These are phyloP conservation scores for Samia ricini DNA, from an alignment of 1,140 invertebrate genomes.

Conservation along the genomic window DNA sequence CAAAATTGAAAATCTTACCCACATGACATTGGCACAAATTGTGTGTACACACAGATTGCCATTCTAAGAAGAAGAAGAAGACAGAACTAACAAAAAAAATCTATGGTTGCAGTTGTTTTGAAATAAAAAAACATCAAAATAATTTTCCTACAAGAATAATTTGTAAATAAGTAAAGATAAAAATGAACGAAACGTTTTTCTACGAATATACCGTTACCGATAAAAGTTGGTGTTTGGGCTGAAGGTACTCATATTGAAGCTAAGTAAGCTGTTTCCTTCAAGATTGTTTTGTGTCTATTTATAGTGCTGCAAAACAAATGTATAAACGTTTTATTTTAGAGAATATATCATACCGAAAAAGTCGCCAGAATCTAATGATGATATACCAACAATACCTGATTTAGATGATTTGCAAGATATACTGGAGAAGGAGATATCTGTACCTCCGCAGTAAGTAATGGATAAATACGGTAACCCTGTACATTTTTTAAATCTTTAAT, in stretches of 20 bases:
- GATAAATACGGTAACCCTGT: no score
- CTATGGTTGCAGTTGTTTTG: no score
- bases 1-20: no score
- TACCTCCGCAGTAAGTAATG: conserved; percentile 54
- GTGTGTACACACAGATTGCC: no score
- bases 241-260: conserved; percentile 62
- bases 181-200: conserved; percentile 45
- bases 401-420: conserved; percentile 68
- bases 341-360: conserved; percentile 66
- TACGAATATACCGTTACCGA: conserved; percentile 50
- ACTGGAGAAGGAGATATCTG: conserved; percentile 63
- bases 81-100: no score
- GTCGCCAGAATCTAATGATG: conserved; percentile 56
- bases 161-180: no score
- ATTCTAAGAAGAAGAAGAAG: no score
- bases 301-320: not conserved
- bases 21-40: no score
- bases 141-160: no score
- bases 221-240: conserved; percentile 66
- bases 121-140: no score
- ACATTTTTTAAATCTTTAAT: no score
- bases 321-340: conserved; percentile 37
- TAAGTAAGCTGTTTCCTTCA: conserved; percentile 36
- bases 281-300: not conserved
- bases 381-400: conserved; percentile 69